Conservation (phyloP, 2,113 vertebrate genomes). For the Malurus alboscapulatus region DNA sequence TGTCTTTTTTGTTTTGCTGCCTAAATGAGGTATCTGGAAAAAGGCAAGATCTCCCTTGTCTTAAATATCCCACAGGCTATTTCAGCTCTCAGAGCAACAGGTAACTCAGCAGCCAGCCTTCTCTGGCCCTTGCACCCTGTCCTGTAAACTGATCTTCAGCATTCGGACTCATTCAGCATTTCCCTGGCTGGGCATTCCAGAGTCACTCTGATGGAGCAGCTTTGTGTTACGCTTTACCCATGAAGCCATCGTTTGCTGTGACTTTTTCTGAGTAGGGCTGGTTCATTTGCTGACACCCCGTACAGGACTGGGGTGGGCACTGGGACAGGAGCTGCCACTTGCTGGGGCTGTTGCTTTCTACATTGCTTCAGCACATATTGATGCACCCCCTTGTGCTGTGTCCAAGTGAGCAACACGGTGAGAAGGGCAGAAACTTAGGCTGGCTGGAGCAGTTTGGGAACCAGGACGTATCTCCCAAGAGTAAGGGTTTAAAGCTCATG, state of each 20-base stretch:
- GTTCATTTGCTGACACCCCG: slow-evolving; percentile 45
- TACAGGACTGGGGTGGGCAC: not conserved
- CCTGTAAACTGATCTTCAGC: slow-evolving; percentile 41
- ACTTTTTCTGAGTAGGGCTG: slow-evolving; percentile 26
- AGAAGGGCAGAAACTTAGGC: not conserved
- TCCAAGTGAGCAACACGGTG: not conserved
- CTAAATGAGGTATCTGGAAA: slow-evolving; percentile 81
- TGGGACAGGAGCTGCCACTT: slow-evolving; percentile 54
- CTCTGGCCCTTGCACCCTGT: slow-evolving; percentile 44
- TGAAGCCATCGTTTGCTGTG: slow-evolving; percentile 65
- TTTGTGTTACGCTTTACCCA: slow-evolving; percentile 73
- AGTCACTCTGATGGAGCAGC: slow-evolving; percentile 41
- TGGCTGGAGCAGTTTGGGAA: not conserved
- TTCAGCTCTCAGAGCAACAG: slow-evolving; percentile 80
- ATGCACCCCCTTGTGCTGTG: not conserved
- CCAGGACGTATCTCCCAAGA: not conserved
- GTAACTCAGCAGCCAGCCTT: slow-evolving; percentile 68
- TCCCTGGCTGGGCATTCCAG: slow-evolving; percentile 65
- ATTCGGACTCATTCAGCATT: slow-evolving; percentile 67
- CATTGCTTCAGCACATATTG: slow-evolving; percentile 54
- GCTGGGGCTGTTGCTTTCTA: slow-evolving; percentile 67
- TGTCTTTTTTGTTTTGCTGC: slow-evolving; percentile 79
- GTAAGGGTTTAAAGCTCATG: slow-evolving; percentile 5
- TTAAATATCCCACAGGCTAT: slow-evolving; percentile 73
- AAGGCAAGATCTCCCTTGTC: slow-evolving; percentile 76